Evolutionary conservation across 1,140 invertebrate species (phyloP), one percentile per base, ranked within the genome.

Genomic region (Elymnias hypermnestra): DNA sequence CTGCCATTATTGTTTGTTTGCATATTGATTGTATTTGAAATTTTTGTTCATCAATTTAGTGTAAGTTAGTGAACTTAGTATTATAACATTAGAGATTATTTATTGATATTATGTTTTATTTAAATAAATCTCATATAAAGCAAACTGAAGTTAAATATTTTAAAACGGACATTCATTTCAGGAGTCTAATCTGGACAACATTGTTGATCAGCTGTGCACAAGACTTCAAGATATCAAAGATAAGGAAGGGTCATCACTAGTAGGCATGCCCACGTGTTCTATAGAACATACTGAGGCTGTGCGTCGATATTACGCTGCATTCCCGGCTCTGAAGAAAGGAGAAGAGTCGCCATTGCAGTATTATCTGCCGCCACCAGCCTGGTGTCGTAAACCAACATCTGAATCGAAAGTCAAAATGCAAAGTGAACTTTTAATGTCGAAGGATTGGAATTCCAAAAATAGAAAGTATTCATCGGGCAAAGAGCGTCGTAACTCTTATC

Each of bases 251-350:
- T 48, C 61, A 28, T 60, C 74, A 42, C 51, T 57, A 54, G 63
- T 71, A 83, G 78, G 77, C 54, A 85, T 85, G 78, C 82, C 79
- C 58, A 82, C 71, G 57, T 72, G 73, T 72, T 79, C 78, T 29
- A 44, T 79, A 43, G 83, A 86, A 57, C 83, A 84, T 58, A 68
- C 71, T 47, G 86, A 87, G 63, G 85, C 85, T 73, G 84, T 86
- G 57, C 78, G 84, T 57, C 68, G 82, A 70, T 87, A 87, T 65
- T 87, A 86, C 69, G 86, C 86, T 72, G 86, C 86, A 47, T 87
- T 87, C 63, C 86, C 86, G 50, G 81, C 86, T 57, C 69, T 87
- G 29, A 83, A 81, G 52, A 85, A 86, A 68, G 77, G 76, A 23
- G 58, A 72, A 67, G 72, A 83, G 70, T 78, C 81, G 53, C 75